Percentiles rank a stretch among this genome's conserved stretches.
Evolutionary conservation across 2,797 vertebrate species (phyloP).

Genomic region (Anniella stebbinsi): DNA sequence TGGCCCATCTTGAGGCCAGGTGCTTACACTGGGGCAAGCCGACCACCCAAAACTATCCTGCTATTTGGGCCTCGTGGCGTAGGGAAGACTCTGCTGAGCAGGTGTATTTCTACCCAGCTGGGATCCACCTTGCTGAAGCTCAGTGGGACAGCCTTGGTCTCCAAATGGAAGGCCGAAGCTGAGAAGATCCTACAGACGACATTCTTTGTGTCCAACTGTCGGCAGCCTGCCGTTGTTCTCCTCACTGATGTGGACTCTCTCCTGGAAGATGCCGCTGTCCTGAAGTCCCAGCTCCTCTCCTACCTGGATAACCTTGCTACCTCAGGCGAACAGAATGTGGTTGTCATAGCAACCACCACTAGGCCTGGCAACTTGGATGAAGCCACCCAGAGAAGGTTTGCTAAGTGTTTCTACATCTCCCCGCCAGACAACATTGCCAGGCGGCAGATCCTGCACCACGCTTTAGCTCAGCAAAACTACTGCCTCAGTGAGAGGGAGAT

Average conservation of each 20-base stretch:
- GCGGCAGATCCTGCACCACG: conserved; percentile 90
- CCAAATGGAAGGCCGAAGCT: conserved; percentile 89
- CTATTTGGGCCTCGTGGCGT: conserved; percentile 91
- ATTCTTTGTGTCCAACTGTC: conserved; percentile 87
- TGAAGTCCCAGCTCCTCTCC: conserved; percentile 88
- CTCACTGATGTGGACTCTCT: conserved; percentile 90
- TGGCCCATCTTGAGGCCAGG: conserved; percentile 92
- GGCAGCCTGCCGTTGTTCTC: conserved; percentile 89
- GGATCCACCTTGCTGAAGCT: conserved; percentile 90
- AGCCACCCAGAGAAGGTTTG: conserved; percentile 88
- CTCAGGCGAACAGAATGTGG: conserved; percentile 80
- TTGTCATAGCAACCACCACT: conserved; percentile 90
- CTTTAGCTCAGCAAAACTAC: conserved; percentile 87
- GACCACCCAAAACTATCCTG: conserved; percentile 87
- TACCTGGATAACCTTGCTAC: conserved; percentile 87
- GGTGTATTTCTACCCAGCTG: conserved; percentile 92
- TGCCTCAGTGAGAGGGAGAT: conserved; percentile 91
- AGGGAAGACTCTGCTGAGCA: conserved; percentile 89
- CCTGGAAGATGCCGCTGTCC: conserved; percentile 73
- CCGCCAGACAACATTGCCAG: conserved; percentile 87
- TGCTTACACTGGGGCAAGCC: conserved; percentile 71
- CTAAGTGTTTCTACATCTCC: conserved; percentile 90
- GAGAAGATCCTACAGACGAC: conserved; percentile 90
- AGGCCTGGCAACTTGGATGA: conserved; percentile 91
- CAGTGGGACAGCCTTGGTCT: conserved; percentile 85